Base-by-base conservation (phyloP, 2,797 vertebrate genomes). In the Molossus alvarezi region DNA sequence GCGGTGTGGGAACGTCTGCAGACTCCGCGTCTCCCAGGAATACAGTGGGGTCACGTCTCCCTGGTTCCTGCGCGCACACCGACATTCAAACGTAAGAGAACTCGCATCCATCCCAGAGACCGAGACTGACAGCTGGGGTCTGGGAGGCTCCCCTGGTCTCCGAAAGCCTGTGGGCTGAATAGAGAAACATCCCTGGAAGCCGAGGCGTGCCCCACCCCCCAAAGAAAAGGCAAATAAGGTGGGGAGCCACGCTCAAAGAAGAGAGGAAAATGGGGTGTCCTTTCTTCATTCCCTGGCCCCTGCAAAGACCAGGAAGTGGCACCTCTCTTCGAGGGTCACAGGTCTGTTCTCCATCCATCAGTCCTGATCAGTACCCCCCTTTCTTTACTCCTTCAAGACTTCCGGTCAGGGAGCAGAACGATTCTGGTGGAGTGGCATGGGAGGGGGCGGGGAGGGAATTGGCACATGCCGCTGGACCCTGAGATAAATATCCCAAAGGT, bases 51-150 rank as follows among this genome's bases (percentile, higher is more conserved):
- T 18, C 9, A 62, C 65, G 25, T 90, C 18, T 64, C 41, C 58
- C 62, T 33, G 15, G 0, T 27, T 90, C 37, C 77, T 72, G 33
- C 20, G 79, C 69, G 93, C 73, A 79, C 29, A 71, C 21, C 20
- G 80, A 69, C 27, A 75, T 55, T 51, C 92, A 75, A 51, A 62
- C 71, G n/a, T 27, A 48, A 25, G 18, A 84, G 95, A 90, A 79
- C 20, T 67, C 29, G 69, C 69, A 72, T 72, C 69, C 80, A 91
- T 51, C 81, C 10, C 29, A 33, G 41, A 93, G 88, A 60, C 9
- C 23, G 73, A 82, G 69, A 64, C 1, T 17, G 77, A 51, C 7
- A 85, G 12, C 33, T 72, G 67, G 53, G 73, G 69, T 55, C 69
- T 41, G 27, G 15, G 23, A 80, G 41, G 53, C 83, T 94, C 20